Conservation (phyloP, 2,888 invertebrate species). For the Pinctada fucata region DNA sequence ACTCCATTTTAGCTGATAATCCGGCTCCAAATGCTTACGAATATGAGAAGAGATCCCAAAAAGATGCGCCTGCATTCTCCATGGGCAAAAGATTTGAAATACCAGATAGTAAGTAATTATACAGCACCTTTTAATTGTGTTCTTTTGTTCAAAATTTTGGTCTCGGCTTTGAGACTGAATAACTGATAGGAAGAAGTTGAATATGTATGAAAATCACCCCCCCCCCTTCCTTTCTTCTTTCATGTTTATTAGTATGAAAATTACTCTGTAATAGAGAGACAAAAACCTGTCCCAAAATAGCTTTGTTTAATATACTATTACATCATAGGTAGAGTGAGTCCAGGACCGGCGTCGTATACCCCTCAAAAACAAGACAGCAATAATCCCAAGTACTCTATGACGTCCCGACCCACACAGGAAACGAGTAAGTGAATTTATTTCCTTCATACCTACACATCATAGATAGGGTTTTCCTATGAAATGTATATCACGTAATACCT, state of each 20-base stretch:
- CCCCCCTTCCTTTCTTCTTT: too few species aligned
- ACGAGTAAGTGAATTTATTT: slow-evolving; percentile 21
- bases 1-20: slow-evolving; percentile 18
- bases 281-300: too few species aligned
- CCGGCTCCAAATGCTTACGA: slow-evolving; percentile 56
- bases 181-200: too few species aligned
- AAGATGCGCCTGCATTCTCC: slow-evolving; percentile 55
- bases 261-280: too few species aligned
- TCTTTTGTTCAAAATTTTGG: neutral
- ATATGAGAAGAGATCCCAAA: slow-evolving; percentile 43
- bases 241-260: too few species aligned
- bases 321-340: slow-evolving; percentile 31
- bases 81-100: slow-evolving; percentile 56
- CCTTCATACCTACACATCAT: too few species aligned
- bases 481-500: too few species aligned
- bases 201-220: too few species aligned
- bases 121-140: too few species aligned
- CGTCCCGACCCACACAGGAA: slow-evolving; percentile 6
- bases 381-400: slow-evolving; percentile 27
- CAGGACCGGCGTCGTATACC: slow-evolving; percentile 48
- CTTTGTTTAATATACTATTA: too few species aligned
- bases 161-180: too few species aligned
- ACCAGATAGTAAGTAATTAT: slow-evolving; percentile 45
- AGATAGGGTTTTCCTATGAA: too few species aligned
- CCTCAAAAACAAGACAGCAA: slow-evolving; percentile 25